A percentile compares a stretch with the other conserved stretches of the same genome.
Evolutionary conservation across 2,888 invertebrate genomes (phyloP).

Genomic region (Buathra laborator): DNA sequence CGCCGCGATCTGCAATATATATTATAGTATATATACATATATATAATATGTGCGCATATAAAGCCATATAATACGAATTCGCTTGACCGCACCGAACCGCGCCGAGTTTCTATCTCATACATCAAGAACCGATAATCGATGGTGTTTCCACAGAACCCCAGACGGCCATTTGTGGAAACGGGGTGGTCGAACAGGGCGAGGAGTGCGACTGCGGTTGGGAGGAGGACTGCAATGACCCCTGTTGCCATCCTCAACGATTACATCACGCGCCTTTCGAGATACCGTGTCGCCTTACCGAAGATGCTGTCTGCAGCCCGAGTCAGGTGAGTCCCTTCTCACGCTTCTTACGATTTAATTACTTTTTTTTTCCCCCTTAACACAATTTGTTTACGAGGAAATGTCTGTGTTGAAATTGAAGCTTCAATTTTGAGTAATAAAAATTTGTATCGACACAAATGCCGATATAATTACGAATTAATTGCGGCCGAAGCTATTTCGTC

Average conservation of each 20-base stretch:
- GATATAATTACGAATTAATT: too few relatives aligned
- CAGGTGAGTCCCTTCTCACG: slow-evolving; percentile 86
- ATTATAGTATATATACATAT: slow-evolving; percentile 32
- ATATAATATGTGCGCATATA: slow-evolving; percentile 11
- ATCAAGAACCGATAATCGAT: slow-evolving; percentile 72
- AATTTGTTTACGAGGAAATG: too few relatives aligned
- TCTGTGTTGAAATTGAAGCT: too few relatives aligned
- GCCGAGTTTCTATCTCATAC: slow-evolving; percentile 42
- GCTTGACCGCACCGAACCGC: slow-evolving; percentile 33
- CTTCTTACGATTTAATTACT: neutral
- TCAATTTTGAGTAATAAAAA: too few relatives aligned
- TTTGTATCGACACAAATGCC: too few relatives aligned
- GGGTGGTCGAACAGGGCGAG: slow-evolving; percentile 97
- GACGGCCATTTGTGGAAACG: slow-evolving; percentile 98
- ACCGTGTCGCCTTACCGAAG: slow-evolving; percentile 94
- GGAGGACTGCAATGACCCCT: slow-evolving; percentile 96
- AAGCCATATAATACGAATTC: slow-evolving; percentile 15
- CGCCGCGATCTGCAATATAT: slow-evolving; percentile 15
- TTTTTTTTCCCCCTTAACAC: too few relatives aligned
- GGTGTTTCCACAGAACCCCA: slow-evolving; percentile 90
- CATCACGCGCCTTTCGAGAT: slow-evolving; percentile 92
- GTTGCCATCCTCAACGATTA: slow-evolving; percentile 95
- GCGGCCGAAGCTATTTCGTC: too few relatives aligned
- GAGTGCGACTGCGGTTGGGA: slow-evolving; percentile 99
- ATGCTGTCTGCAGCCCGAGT: slow-evolving; percentile 91